Conservation (phyloP, 1,140 invertebrate species). For the Tetranychus urticae region DNA sequence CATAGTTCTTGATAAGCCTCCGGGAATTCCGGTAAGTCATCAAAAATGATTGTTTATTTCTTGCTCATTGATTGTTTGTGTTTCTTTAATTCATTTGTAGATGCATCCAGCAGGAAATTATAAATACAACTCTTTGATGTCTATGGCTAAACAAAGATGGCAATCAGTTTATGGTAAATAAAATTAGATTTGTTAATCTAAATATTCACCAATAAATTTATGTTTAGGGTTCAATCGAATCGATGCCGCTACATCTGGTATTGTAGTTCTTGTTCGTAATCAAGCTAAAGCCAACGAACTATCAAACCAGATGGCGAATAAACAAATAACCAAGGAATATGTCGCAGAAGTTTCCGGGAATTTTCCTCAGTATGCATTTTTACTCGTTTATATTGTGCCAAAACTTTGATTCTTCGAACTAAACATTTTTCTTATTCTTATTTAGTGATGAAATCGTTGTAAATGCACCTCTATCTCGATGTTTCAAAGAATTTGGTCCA, state of each 20-base stretch:
- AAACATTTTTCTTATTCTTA: slow-evolving; percentile 2
- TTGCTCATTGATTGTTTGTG: not conserved
- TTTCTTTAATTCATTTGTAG: slow-evolving; percentile 23
- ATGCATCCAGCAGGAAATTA: slow-evolving; percentile 90
- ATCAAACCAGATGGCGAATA: slow-evolving; percentile 74
- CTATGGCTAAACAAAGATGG: slow-evolving; percentile 76
- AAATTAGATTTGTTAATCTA: slow-evolving; percentile 32
- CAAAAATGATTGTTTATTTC: too few species aligned
- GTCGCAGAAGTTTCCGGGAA: slow-evolving; percentile 83
- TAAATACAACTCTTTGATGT: slow-evolving; percentile 81
- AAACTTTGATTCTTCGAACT: slow-evolving; percentile 35
- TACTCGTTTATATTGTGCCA: not conserved
- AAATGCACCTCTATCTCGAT: slow-evolving; percentile 68
- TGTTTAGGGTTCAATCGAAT: slow-evolving; percentile 25
- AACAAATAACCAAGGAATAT: slow-evolving; percentile 84
- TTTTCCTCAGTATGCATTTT: slow-evolving; percentile 36
- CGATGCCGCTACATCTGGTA: slow-evolving; percentile 34
- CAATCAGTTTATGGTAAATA: slow-evolving; percentile 26
- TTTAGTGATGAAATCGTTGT: slow-evolving; percentile 52
- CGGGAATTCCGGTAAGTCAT: slow-evolving; percentile 76
- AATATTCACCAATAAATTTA: not conserved
- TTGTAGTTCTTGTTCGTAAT: slow-evolving; percentile 74
- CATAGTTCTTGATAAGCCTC: slow-evolving; percentile 97
- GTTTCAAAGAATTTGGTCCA: slow-evolving; percentile 84
- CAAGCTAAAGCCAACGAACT: slow-evolving; percentile 72